phyloP scores from a whole-genome alignment of 2,113 vertebrate species.

The Phoenicopterus ruber region DNA sequence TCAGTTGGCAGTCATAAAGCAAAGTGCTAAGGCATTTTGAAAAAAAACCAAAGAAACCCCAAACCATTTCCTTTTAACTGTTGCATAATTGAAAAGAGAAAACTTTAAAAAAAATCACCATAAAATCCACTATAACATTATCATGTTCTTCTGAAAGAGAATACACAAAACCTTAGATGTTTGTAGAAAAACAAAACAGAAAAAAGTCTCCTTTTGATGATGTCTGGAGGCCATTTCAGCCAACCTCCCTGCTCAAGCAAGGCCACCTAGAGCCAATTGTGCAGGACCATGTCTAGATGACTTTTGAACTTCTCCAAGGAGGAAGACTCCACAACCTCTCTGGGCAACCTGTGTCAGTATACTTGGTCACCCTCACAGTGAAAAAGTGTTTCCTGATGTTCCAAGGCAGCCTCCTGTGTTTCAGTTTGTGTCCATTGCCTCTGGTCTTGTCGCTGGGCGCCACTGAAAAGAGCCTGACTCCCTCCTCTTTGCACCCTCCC shows the following conservation, averaged over 20 bases:
- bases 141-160: neutral
- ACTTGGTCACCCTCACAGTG: neutral
- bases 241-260: neutral
- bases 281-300: neutral
- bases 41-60: no score
- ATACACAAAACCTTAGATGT: neutral
- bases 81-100: no score
- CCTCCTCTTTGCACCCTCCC: neutral
- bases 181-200: neutral
- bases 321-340: neutral
- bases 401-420: no score
- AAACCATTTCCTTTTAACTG: no score
- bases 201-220: neutral
- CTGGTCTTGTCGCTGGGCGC: neutral
- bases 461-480: neutral
- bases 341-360: neutral
- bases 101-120: no score
- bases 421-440: neutral
- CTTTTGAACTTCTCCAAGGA: neutral
- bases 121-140: neutral
- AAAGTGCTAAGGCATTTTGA: no score
- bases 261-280: fast-evolving
- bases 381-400: neutral
- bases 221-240: neutral
- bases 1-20: neutral